Percentiles rank a stretch among this genome's conserved stretches.
These are phyloP conservation scores for Electrona antarctica DNA, from an alignment of 2,113 vertebrate genomes.

Conservation along the genomic window DNA sequence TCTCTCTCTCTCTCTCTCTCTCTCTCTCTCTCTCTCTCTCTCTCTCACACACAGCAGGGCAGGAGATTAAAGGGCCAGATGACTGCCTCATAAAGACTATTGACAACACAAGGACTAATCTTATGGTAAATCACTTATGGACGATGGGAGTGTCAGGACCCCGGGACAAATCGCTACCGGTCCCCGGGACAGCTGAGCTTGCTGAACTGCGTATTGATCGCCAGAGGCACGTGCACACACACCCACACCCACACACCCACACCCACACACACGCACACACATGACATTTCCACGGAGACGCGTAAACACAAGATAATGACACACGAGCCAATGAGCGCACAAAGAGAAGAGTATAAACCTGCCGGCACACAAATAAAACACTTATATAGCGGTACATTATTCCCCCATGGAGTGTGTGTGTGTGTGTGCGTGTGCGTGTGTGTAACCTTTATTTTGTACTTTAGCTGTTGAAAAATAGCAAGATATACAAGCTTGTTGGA, in stretches of 20 bases:
- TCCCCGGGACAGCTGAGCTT: constrained; percentile 61
- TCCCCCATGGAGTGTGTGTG: background rate
- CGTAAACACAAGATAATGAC: constrained; percentile 18
- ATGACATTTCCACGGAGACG: constrained; percentile 22
- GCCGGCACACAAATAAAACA: background rate
- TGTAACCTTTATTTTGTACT: background rate
- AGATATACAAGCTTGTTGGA: too few species aligned
- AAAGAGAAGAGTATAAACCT: background rate
- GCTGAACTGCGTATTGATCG: constrained; percentile 55
- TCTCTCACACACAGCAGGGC: constrained; percentile 8
- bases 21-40: too few species aligned
- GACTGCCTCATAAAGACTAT: constrained; percentile 54
- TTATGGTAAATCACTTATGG: constrained; percentile 52
- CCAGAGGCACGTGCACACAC: background rate
- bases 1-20: background rate
- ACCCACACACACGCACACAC: constrained; percentile 14
- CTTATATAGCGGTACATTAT: too few species aligned
- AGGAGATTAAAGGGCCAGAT: constrained; percentile 42
- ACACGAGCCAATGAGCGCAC: background rate
- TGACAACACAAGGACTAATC: constrained; percentile 59
- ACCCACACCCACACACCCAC: constrained; percentile 24
- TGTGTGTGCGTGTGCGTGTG: background rate
- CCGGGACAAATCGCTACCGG: constrained; percentile 23
- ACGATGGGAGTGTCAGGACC: constrained; percentile 30
- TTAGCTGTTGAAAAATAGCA: too few species aligned